Evolutionary conservation across 2,797 vertebrate species (phyloP).

Genomic region (Lerista edwardsae): DNA sequence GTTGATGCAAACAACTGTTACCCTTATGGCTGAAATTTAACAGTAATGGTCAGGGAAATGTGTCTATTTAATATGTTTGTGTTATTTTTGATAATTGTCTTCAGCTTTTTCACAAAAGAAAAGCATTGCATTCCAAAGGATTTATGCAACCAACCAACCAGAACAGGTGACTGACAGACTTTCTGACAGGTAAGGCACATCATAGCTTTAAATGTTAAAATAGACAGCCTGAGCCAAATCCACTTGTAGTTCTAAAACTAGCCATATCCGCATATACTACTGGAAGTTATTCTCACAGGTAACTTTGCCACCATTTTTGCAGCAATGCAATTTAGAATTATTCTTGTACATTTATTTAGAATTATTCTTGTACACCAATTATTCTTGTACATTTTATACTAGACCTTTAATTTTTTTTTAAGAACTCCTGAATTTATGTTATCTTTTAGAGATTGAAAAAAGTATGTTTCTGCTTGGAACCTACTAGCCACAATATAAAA

Average conservation of each 20-base stretch:
- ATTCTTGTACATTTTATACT: no score
- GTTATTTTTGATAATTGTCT: conserved; percentile 22
- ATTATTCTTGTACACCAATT: no score
- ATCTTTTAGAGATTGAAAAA: no score
- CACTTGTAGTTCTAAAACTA: not conserved
- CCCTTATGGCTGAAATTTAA: not conserved
- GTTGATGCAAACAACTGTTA: no score
- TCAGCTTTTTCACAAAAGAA: conserved; percentile 65
- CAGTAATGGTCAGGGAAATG: not conserved
- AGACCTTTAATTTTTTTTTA: no score
- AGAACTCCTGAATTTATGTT: no score
- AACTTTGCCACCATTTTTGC: not conserved
- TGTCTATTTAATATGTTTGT: not conserved
- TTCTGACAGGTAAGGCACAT: conserved; percentile 64
- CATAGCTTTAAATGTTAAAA: not conserved
- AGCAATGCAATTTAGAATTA: not conserved
- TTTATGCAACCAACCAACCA: conserved; percentile 46
- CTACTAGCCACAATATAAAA: not conserved
- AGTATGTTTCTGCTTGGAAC: not conserved
- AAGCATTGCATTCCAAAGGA: conserved; percentile 42
- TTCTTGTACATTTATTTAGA: no score
- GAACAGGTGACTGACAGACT: conserved; percentile 15
- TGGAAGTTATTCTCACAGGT: not conserved
- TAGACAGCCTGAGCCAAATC: not conserved
- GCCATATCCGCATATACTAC: not conserved